phyloP scores from a whole-genome alignment of 2,888 invertebrate species.

The Merodon equestris region DNA sequence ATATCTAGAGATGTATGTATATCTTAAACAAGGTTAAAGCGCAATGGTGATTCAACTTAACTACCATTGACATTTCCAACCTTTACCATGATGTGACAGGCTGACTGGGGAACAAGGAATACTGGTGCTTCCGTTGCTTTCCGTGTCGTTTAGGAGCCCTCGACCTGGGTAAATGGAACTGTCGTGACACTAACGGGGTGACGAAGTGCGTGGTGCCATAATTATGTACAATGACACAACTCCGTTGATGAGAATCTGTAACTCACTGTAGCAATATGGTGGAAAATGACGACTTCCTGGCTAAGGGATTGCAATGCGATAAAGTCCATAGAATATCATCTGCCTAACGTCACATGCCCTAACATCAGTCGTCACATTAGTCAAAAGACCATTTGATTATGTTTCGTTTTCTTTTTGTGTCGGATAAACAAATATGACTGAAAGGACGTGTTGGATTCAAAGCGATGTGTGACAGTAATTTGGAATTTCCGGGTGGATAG shows the following conservation, averaged over 20 bases:
- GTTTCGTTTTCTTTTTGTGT: conserved; percentile 4
- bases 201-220: background rate
- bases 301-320: conserved; percentile 24
- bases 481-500: conserved; percentile 40
- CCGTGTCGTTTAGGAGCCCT: conserved; percentile 40
- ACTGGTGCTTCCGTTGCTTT: conserved; percentile 3
- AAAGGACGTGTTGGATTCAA: conserved; percentile 9
- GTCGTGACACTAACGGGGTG: background rate
- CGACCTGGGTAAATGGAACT: conserved; percentile 11
- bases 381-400: conserved; percentile 23
- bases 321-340: conserved; percentile 39
- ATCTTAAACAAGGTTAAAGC: conserved; percentile 34
- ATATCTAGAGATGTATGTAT: conserved; percentile 12
- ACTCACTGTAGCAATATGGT: conserved; percentile 19
- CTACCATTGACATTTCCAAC: conserved; percentile 60
- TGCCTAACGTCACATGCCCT: background rate
- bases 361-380: too few species aligned
- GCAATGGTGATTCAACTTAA: conserved; percentile 56
- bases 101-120: conserved; percentile 39
- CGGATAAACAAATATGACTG: conserved; percentile 14
- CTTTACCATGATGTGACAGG: conserved; percentile 17
- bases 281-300: background rate
- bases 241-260: conserved; percentile 48
- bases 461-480: conserved; percentile 34
- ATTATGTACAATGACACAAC: conserved; percentile 19